Evolutionary conservation across 2,888 invertebrate species (phyloP), one percentile per base, ranked within the genome.

Genomic region (Phortica okadai): DNA sequence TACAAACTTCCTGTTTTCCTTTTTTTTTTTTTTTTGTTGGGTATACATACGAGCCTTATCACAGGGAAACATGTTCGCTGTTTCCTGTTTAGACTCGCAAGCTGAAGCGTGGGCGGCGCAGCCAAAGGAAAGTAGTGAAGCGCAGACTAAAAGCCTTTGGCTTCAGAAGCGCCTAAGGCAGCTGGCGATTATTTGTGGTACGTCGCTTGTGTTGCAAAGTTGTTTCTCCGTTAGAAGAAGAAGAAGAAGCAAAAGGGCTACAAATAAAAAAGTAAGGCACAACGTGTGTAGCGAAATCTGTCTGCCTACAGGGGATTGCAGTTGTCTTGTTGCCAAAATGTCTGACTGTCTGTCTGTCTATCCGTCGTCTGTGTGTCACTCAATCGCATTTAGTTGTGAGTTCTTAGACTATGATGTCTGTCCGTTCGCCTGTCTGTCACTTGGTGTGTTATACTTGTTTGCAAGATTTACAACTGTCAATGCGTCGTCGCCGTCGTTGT

Each of bases 371-470:
- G 33, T 33, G 33, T 33, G 33, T 33, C 33, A 33, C 33, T 33
- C 33, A 33, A 33, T 4, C 33, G 33, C 33, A 33, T 33, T 33
- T 33, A 33, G 33, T 33, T 33, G 33, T 33, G 33, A 33, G 33
- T 33, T 33, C 3, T 33, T 2, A 33, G 33, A 33, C 33, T 33
- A 33, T 33, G 33, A 33, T 33, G 56, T 56, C 14, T 33, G 33
- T 33, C 33, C 10, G 83, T 78, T 77, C 66, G 69, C 59, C 78
- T 73, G 67, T 45, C 33, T 41, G 67, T 21, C 59, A 58, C 62
- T 73, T 73, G 58, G 59, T 83, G 80, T 83, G 84, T 84, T 84
- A 84, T 21, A 87, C 84, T 86, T 83, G 83, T 81, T 87, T 79
- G 80, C 80, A 82, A 80, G 85, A 86, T 82, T 85, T 85, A 81